Conservation (phyloP, 2,113 vertebrate genomes). For the Riparia riparia region DNA sequence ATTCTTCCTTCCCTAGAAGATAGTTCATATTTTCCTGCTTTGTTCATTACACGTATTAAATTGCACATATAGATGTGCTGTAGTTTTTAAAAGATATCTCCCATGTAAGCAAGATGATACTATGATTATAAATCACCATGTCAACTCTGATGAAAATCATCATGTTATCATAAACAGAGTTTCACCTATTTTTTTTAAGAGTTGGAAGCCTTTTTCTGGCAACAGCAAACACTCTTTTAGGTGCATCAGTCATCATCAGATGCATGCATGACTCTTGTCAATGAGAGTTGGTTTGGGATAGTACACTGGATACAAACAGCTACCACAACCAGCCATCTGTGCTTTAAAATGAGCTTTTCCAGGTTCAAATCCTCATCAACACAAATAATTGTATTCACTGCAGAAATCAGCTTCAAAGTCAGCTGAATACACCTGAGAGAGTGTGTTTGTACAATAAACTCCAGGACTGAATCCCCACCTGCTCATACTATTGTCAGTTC, state of each 20-base stretch:
- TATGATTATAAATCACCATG: not conserved
- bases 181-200: conserved; percentile 16
- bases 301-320: not conserved
- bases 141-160: not conserved
- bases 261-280: not conserved
- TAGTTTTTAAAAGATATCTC: not conserved
- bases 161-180: not conserved
- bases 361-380: not conserved
- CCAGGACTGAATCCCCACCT: not conserved
- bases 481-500: not conserved
- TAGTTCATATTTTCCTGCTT: not conserved
- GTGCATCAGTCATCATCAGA: not conserved
- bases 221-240: not conserved
- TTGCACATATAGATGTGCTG: not conserved
- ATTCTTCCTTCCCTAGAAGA: not conserved
- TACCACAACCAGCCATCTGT: not conserved
- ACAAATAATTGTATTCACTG: not conserved
- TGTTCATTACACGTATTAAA: not conserved
- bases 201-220: not conserved
- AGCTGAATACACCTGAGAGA: not conserved
- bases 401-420: not conserved
- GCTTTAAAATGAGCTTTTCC: not conserved
- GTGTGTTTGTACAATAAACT: not conserved
- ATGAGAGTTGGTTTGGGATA: not conserved
- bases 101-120: not conserved